phyloP scores from a whole-genome alignment of 2,888 invertebrate species.

The Tetramorium bicarinatum region DNA sequence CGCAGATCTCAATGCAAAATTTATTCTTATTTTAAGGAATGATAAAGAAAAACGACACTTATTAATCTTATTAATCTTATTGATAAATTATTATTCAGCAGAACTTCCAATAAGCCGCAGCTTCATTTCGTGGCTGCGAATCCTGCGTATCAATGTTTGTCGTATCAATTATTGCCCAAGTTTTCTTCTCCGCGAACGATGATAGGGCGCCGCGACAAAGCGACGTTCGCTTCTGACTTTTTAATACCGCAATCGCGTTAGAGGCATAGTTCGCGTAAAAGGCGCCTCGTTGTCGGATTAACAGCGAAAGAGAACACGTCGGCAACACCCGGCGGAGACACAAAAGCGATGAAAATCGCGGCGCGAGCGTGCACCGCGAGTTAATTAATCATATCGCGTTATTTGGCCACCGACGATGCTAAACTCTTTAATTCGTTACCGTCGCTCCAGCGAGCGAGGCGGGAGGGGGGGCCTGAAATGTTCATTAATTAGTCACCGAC shows the following conservation, averaged over 20 bases:
- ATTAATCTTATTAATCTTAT: too few relatives aligned
- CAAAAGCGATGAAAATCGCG: neutral
- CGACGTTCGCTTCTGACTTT: conserved; percentile 28
- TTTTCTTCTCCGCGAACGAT: neutral
- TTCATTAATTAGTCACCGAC: conserved; percentile 69
- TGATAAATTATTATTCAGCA: neutral
- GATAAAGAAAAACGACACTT: neutral
- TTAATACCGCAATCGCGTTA: conserved; percentile 42
- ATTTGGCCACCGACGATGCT: conserved; percentile 38
- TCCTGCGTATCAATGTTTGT: conserved; percentile 1
- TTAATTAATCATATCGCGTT: conserved; percentile 57
- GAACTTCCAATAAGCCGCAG: neutral
- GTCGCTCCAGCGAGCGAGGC: neutral
- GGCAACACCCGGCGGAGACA: neutral
- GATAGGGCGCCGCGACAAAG: neutral
- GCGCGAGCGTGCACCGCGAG: neutral
- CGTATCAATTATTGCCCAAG: conserved; percentile 29
- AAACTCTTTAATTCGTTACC: conserved; percentile 65
- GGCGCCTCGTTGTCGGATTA: neutral
- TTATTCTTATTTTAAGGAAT: neutral
- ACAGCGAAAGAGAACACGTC: neutral
- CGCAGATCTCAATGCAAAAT: neutral
- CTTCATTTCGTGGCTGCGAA: neutral
- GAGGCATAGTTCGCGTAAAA: conserved; percentile 25
- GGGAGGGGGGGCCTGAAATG: conserved; percentile 32